Evolutionary conservation across 2,113 vertebrate genomes (phyloP).

Genomic region (Epinephelus moara): DNA sequence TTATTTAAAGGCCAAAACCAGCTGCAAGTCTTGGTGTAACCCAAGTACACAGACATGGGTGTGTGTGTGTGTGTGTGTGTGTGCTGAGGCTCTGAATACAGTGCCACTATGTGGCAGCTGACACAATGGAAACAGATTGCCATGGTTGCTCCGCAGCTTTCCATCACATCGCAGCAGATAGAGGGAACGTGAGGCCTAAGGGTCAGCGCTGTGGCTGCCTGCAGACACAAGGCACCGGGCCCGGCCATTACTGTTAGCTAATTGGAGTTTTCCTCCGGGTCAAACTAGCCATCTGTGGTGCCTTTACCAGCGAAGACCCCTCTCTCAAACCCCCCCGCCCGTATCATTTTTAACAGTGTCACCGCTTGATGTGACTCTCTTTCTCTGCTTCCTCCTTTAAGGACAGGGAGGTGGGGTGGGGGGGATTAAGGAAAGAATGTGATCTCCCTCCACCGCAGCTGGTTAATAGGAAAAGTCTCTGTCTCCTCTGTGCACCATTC

Average conservation of each 20-base stretch:
- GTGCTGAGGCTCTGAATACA: slow-evolving; percentile 15
- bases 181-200: slow-evolving; percentile 61
- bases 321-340: slow-evolving; percentile 17
- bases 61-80: not conserved
- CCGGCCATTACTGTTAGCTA: slow-evolving; percentile 75
- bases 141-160: slow-evolving; percentile 58
- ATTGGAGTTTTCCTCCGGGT: slow-evolving; percentile 80
- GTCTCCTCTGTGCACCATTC: slow-evolving; percentile 75
- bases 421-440: slow-evolving; percentile 32
- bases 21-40: slow-evolving; percentile 33
- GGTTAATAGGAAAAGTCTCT: slow-evolving; percentile 80
- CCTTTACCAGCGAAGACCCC: slow-evolving; percentile 51
- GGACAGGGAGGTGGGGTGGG: not conserved
- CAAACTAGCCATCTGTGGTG: slow-evolving; percentile 64
- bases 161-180: slow-evolving; percentile 68
- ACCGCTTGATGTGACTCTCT: slow-evolving; percentile 39
- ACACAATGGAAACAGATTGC: slow-evolving; percentile 78
- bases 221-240: slow-evolving; percentile 64
- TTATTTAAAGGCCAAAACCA: slow-evolving; percentile 46
- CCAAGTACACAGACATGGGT: not conserved
- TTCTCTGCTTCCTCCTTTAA: slow-evolving; percentile 45
- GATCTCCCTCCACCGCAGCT: slow-evolving; percentile 62
- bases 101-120: slow-evolving; percentile 64
- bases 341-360: slow-evolving; percentile 69
- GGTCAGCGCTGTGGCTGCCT: slow-evolving; percentile 68